Percentiles rank a stretch among this genome's conserved stretches.
These are phyloP conservation scores for Sycobia sp. DNA, from an alignment of 1,140 invertebrate genomes.

Conservation along the genomic window DNA sequence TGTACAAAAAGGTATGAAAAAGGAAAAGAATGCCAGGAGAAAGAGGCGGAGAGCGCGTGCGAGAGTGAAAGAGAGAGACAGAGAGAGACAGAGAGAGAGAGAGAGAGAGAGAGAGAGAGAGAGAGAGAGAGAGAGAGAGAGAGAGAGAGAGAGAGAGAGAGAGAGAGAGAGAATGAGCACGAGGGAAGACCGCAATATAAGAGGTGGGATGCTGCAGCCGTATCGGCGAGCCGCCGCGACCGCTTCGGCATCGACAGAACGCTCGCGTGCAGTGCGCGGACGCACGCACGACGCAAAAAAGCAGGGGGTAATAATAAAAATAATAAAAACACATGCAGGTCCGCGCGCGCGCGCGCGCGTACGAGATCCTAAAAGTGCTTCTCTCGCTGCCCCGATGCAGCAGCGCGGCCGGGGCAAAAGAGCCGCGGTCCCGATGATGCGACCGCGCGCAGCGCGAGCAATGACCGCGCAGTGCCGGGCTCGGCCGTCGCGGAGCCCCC, in stretches of 20 bases:
- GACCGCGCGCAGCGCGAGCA: no score
- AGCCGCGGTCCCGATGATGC: no score
- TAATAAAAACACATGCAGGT: no score
- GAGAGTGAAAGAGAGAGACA: not conserved
- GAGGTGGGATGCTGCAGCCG: conserved; percentile 4
- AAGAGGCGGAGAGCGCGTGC: not conserved
- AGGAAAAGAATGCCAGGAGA: not conserved
- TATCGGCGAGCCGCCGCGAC: not conserved
- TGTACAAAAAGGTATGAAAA: not conserved
- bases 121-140: not conserved
- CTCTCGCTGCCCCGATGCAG: no score
- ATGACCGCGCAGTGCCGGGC: no score
- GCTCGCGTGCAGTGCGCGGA: no score
- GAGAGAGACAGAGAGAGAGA: not conserved
- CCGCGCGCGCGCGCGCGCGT: no score
- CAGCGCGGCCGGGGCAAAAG: no score
- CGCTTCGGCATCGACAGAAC: not conserved
- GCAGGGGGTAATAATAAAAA: no score
- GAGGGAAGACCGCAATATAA: conserved; percentile 41
- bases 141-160: conserved; percentile 5
- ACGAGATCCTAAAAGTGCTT: no score
- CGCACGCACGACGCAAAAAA: no score
- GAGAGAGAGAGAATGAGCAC: conserved; percentile 40
- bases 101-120: not conserved
- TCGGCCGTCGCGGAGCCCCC: no score